Base-by-base conservation (phyloP, 2,888 invertebrate genomes). In the Drosophila quinaria region DNA sequence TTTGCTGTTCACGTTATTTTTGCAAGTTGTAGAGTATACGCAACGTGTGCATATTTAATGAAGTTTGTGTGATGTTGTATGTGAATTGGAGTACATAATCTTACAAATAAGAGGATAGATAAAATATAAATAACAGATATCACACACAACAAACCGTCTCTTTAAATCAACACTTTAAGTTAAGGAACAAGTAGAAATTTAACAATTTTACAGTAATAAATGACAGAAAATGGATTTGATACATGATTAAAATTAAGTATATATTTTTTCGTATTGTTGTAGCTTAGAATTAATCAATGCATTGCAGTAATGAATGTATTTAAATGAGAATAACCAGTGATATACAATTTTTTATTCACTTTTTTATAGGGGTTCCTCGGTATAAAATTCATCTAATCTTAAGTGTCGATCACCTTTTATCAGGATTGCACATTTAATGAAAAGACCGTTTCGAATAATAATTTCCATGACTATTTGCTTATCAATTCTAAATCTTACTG, bases 21-120 rank as follows among this genome's bases (percentile, higher is more conserved):
- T 74, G 25, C 52, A 49, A 41, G 11, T 6, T 44, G 37, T 29
- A 75, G 70, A 8, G 76, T 60, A 79, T 62, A 13, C n/a, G 10
- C 17, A 10, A 13, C 31, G 4, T 35, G 19, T 39, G 8, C 1
- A 29, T 17, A 42, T 50, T 13, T n/a, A 6, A 35, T 41, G 1
- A 8, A 6, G 3, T 25, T 37, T 0, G 56, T 1, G 2, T 22
- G 29, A 39, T 29, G 9, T 29, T 25, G 25, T 2, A 29, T 29
- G 15, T 11, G 3, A 4, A 13, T 19, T 17, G n/a, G n/a, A 35
- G 33, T 41, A 8, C 15, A 9, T 10, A 17, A 17, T 39, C 37
- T 39, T 15, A 15, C 6, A 19, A 11, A 19, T 42, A 44, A 10
- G 15, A 2, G 29, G 11, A 15, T 6, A 31, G 17, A 6, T 25